Conservation (phyloP, 2,797 vertebrate genomes). For the Poecilia gillii region DNA sequence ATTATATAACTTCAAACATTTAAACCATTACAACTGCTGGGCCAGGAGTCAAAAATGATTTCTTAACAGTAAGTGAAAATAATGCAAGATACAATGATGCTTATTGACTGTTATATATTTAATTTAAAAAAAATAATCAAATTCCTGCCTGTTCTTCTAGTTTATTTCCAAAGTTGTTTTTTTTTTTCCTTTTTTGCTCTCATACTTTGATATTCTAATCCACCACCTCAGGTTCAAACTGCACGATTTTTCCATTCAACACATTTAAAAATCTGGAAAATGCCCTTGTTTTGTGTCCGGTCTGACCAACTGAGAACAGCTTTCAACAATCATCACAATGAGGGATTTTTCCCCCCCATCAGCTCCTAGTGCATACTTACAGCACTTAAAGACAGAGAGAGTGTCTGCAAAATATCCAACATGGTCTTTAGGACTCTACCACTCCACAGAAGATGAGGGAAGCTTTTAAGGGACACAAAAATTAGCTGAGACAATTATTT, state of each 20-base stretch:
- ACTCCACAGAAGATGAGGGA: slow-evolving; percentile 97
- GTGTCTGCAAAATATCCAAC: slow-evolving; percentile 95
- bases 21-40: not conserved
- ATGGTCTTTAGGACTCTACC: slow-evolving; percentile 97
- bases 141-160: not conserved
- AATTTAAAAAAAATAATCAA: not conserved
- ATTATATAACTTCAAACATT: not conserved
- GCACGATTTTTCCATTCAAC: not conserved
- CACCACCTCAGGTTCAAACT: not conserved
- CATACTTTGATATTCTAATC: not conserved
- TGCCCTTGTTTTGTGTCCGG: not conserved
- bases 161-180: not conserved
- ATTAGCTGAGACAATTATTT: not conserved
- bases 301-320: not conserved
- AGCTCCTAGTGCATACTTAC: slow-evolving; percentile 77
- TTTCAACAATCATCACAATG: not conserved
- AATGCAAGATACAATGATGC: not conserved
- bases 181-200: not conserved
- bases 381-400: slow-evolving; percentile 89
- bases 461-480: slow-evolving; percentile 73
- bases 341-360: not conserved
- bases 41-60: not conserved
- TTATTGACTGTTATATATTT: not conserved
- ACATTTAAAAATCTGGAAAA: not conserved
- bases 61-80: not conserved